Evolutionary conservation across 2,888 invertebrate genomes (phyloP), one percentile per base, ranked within the genome.

Genomic region (Epinotia ramella): DNA sequence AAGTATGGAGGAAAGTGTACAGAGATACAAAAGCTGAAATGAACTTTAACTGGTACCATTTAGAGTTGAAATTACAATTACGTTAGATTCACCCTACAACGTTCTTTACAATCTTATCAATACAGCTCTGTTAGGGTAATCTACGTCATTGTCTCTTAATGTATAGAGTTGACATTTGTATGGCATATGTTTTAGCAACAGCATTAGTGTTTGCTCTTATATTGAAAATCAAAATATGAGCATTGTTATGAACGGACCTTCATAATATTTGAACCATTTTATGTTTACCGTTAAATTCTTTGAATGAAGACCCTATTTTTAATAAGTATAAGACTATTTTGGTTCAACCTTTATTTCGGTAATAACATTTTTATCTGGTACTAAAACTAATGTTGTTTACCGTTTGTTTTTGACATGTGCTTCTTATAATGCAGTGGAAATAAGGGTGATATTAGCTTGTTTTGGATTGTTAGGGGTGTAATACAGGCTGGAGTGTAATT

Each of bases 201-300:
- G 71, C 16, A 73, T 56, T 56, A 20, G 24, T 62, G 73, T n/a
- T 66, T 33, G 18, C 16, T 20, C 72, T 72, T 77, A 77, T 81
- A 81, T 82, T 81, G 81, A 79, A 81, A 82, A 81, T 82, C 82
- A 79, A 80, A 80, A 78, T 77, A 77, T 66, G 24, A 72, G 73
- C 77, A 80, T 82, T 81, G 78, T 80, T 80, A 77, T 77, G 77
- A 79, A 70, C 66, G 73, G 76, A 74, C 57, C 74, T 66, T 72
- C 53, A 65, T 70, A 73, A 57, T 65, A 71, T 67, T 71, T 49
- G 12, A 57, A 68, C 72, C 20, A 63, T 40, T 28, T 66, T 62
- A 53, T 60, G 12, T 44, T 49, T 75, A 6, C 69, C 56, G 0
- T 57, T 24, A 12, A 3, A 16, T n/a, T 33, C 2, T 18, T 4